Evolutionary conservation across 2,797 vertebrate genomes (phyloP), one percentile per base, ranked within the genome.

Genomic region (Fringilla coelebs): DNA sequence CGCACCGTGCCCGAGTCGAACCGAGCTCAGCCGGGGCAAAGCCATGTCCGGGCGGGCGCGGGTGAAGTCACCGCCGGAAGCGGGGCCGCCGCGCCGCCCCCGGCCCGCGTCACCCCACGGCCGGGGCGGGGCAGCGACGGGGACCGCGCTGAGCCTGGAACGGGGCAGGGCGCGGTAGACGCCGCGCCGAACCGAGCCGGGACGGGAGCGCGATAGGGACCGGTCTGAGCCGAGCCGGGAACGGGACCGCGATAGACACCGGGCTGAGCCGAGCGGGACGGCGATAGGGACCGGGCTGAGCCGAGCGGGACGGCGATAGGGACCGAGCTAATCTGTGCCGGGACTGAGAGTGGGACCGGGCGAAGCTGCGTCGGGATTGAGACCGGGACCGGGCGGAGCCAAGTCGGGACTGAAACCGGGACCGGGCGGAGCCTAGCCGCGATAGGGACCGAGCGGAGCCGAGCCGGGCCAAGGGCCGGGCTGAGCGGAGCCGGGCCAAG

Each of bases 31-130:
- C 17, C 22, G 26, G 6, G 38, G 6, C 38, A 19, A 10, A 48
- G 38, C 63, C 10, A 6, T 6, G 77, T 32, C 62, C 70, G 13
- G 48, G 13, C 75, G 49, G 18, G 62, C 31, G 46, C 29, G 83
- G 62, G 40, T 90, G 92, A 94, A 90, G 80, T 88, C 94, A 82
- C 90, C 67, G 87, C 94, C 94, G 92, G 92, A 94, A 94, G 76
- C 86, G 66, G 65, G 74, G 9, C 84, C 31, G 20, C 88, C 72
- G 94, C 77, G 1, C 94, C 92, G 82, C 94, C 89, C 92, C 65
- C 81, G 58, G 48, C 67, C 19, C 88, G 81, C 94, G 91, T 95
- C 91, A 93, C 81, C 62, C 77, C 11, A 24, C 31, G 40, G 85
- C 34, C 43, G 77, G 72, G 85, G 62, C 85, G 81, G 89, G 85